Percentiles rank a stretch among this genome's conserved stretches.
phyloP scores from a whole-genome alignment of 1,140 invertebrate genomes.

The Manduca sexta region DNA sequence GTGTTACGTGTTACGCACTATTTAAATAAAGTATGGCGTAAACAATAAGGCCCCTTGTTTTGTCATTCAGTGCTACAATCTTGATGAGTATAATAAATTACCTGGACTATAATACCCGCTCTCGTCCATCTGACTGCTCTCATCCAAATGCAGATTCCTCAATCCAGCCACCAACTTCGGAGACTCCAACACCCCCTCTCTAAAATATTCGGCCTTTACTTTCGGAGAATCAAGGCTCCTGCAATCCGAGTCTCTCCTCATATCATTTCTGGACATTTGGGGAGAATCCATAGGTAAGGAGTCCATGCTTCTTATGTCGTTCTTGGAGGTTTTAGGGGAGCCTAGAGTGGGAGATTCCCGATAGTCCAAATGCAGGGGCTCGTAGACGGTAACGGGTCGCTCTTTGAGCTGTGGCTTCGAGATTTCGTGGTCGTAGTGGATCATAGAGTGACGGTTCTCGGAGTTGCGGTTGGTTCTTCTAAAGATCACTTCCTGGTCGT shows the following conservation, averaged over 20 bases:
- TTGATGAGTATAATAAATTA: slow-evolving; percentile 14
- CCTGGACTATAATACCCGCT: slow-evolving; percentile 61
- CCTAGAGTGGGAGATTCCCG: slow-evolving; percentile 57
- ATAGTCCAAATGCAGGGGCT: slow-evolving; percentile 56
- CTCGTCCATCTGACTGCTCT: slow-evolving; percentile 61
- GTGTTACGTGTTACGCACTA: no score
- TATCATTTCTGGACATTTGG: slow-evolving; percentile 63
- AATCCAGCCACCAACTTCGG: slow-evolving; percentile 51
- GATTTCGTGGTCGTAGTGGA: slow-evolving; percentile 62
- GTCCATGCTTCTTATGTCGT: slow-evolving; percentile 67
- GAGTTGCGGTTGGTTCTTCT: slow-evolving; percentile 48
- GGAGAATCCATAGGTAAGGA: slow-evolving; percentile 71
- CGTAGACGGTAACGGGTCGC: slow-evolving; percentile 54
- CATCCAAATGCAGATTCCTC: slow-evolving; percentile 58
- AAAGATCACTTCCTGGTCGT: slow-evolving; percentile 39
- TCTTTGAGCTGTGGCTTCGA: slow-evolving; percentile 58
- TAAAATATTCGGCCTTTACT: slow-evolving; percentile 61
- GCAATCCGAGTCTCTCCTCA: slow-evolving; percentile 53
- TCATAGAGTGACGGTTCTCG: slow-evolving; percentile 66
- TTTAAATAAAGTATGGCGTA: no score
- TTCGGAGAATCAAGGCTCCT: slow-evolving; percentile 69
- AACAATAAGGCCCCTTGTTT: no score
- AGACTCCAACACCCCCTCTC: slow-evolving; percentile 52
- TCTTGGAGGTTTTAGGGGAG: slow-evolving; percentile 59
- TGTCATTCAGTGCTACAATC: no score